These are phyloP conservation scores for Daphoenositta chrysoptera DNA, from an alignment of 2,113 vertebrate species.

Conservation along the genomic window DNA sequence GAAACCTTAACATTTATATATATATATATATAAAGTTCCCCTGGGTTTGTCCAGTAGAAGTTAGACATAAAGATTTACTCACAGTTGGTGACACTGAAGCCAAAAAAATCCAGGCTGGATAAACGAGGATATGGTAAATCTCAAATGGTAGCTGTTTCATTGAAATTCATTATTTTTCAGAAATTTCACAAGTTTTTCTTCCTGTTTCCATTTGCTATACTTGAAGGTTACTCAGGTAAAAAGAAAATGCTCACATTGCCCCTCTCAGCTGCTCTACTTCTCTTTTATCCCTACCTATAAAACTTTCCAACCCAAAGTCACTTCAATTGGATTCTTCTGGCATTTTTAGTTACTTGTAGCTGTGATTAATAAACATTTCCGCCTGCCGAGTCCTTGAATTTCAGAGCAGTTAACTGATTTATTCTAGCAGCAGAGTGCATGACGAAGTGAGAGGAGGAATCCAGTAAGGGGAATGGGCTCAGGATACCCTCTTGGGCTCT, in stretches of 20 bases:
- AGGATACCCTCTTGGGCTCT: not conserved
- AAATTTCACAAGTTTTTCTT: not conserved
- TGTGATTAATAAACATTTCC: not conserved
- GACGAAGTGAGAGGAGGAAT: not conserved
- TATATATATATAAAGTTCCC: not conserved
- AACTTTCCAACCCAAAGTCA: not conserved
- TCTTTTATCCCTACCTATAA: not conserved
- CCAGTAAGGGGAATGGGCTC: not conserved
- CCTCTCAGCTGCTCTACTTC: not conserved
- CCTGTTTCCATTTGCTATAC: not conserved
- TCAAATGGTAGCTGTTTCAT: not conserved
- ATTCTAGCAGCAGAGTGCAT: not conserved
- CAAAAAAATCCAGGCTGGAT: not conserved
- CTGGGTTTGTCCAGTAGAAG: not conserved
- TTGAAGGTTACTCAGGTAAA: not conserved
- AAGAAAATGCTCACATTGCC: not conserved
- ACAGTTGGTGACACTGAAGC: not conserved
- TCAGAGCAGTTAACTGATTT: not conserved
- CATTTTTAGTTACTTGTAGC: not conserved
- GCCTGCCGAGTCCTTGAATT: not conserved
- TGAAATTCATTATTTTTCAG: not conserved
- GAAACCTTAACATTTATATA: not conserved
- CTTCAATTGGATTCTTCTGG: not conserved
- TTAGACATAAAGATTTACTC: not conserved
- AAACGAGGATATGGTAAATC: not conserved